Evolutionary conservation across 1,140 invertebrate genomes (phyloP).

Genomic region (Aphelinus certus): DNA sequence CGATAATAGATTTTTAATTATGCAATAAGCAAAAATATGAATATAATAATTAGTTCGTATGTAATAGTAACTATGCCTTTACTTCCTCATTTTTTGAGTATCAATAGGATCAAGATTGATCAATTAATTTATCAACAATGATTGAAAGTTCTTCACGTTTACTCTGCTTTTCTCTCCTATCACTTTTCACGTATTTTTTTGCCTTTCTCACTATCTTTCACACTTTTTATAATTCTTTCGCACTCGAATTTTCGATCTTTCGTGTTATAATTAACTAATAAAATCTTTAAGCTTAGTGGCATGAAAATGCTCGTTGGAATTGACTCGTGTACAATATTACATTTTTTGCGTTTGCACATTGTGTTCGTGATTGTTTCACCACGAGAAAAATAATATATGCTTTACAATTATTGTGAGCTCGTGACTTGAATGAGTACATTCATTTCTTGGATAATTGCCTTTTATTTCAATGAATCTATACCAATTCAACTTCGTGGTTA

Average conservation of each 20-base stretch:
- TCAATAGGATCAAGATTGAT: slow-evolving; percentile 61
- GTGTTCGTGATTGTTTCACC: slow-evolving; percentile 29
- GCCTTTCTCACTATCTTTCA: slow-evolving; percentile 34
- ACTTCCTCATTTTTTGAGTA: slow-evolving; percentile 53
- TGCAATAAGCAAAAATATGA: slow-evolving; percentile 66
- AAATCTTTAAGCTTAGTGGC: slow-evolving; percentile 64
- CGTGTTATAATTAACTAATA: slow-evolving; percentile 51
- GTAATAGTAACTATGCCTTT: slow-evolving; percentile 56
- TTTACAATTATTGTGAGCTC: too few relatives aligned
- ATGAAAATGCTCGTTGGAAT: slow-evolving; percentile 67
- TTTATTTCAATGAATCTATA: too few relatives aligned
- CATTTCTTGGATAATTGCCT: too few relatives aligned
- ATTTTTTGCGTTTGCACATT: slow-evolving; percentile 45
- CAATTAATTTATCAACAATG: slow-evolving; percentile 63
- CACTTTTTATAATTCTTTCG: slow-evolving; percentile 21
- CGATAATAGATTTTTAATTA: slow-evolving; percentile 61
- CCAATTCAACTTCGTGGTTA: background rate
- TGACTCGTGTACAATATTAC: slow-evolving; percentile 63
- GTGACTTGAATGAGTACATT: too few relatives aligned
- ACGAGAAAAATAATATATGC: too few relatives aligned
- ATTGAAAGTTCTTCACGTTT: slow-evolving; percentile 56
- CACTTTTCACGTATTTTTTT: slow-evolving; percentile 37
- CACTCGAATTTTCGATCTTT: slow-evolving; percentile 23
- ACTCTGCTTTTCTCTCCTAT: slow-evolving; percentile 33
- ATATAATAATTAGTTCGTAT: slow-evolving; percentile 65